Evolutionary conservation across 2,113 vertebrate genomes (phyloP), one percentile per base, ranked within the genome.

Genomic region (Sorex fumeus): DNA sequence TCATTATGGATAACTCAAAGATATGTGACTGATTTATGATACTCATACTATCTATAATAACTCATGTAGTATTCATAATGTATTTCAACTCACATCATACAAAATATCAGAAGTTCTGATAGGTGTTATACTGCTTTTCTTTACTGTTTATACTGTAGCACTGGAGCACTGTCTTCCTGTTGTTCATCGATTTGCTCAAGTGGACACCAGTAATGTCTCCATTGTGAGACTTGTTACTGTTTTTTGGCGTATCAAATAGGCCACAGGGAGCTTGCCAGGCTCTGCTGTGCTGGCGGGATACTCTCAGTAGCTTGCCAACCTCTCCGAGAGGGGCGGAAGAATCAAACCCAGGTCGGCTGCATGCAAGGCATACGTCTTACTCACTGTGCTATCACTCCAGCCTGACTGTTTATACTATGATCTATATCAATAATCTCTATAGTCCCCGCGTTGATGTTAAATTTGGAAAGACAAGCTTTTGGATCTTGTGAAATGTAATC

Each of bases 41-140:
- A 2, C 27, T 21, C 40, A 23, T 47, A 3, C 40, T 79, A 11
- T 82, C 34, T 92, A 0, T 86, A 36, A 34, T 80, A 84, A 80
- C 16, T 93, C 81, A 27, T 80, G 23, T 89, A 45, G 45, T 21
- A 70, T 85, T 90, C 72, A 32, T 80, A 34, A 45, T 87, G 67
- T 32, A 69, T 13, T 87, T 82, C 8, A 30, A 36, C 4, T n/a
- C 76, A 79, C 5, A 16, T 90, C 72, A 50, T 43, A 1, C 30
- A 62, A 69, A 71, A 36, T 18, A 30, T 36, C 21, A 75, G 11
- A 81, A 77, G 13, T 76, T 76, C 13, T 0, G 10, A 43, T 72
- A 67, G 16, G 21, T 66, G 36, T 50, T 70, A 62, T 69, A 45
- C 0, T 84, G 21, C n/a, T 90, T 91, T 92, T 21, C 4, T 40